phyloP scores from a whole-genome alignment of 2,888 invertebrate genomes.

The Balanococcus diminutus region DNA sequence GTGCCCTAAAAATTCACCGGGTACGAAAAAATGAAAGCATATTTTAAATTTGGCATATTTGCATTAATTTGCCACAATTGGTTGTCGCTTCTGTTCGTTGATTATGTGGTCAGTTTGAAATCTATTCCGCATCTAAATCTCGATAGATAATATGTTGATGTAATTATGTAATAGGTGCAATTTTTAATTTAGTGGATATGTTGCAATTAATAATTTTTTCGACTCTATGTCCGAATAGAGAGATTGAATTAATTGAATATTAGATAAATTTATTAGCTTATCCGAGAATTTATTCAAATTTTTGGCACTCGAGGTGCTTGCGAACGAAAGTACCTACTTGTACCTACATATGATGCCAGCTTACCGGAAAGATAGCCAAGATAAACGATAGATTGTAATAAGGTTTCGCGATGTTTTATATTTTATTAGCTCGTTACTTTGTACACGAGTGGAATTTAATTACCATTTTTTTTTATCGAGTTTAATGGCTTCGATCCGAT shows the following conservation, averaged over 20 bases:
- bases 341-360: background rate
- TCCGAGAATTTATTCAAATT: background rate
- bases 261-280: background rate
- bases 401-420: background rate
- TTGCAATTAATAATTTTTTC: background rate
- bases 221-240: background rate
- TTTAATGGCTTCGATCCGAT: background rate
- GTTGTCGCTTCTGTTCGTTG: background rate
- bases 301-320: background rate
- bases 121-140: background rate
- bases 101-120: slow-evolving; percentile 9
- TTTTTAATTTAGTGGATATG: background rate
- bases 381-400: background rate
- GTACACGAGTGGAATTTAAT: slow-evolving; percentile 24
- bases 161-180: too few relatives aligned
- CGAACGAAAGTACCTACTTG: background rate
- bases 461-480: background rate
- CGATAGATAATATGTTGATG: too few relatives aligned
- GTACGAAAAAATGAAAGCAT: background rate
- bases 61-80: background rate
- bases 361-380: slow-evolving; percentile 29
- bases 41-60: background rate
- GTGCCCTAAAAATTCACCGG: background rate
- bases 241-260: background rate
- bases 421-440: background rate